Percentiles rank a stretch among this genome's conserved stretches.
These are phyloP conservation scores for Papilio polytes DNA, from an alignment of 1,140 invertebrate genomes.

Conservation along the genomic window DNA sequence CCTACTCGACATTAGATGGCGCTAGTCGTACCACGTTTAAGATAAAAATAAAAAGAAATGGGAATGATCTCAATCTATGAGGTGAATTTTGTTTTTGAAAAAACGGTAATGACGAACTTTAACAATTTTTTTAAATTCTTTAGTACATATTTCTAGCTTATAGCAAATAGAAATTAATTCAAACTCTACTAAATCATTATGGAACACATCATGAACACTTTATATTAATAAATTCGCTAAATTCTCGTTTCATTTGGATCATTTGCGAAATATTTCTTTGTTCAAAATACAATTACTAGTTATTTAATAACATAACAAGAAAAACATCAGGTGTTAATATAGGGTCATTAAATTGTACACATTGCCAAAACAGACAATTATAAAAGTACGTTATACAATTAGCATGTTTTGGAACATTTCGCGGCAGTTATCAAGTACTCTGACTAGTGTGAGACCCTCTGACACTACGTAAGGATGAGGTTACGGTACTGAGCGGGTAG, in stretches of 20 bases:
- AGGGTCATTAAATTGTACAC: slow-evolving; percentile 4
- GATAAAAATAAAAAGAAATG: background rate
- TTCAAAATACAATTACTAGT: no score
- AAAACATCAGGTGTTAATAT: background rate
- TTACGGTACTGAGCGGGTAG: background rate
- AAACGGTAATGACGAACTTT: no score
- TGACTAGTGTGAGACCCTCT: background rate
- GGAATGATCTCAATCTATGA: no score
- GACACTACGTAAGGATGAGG: slow-evolving; percentile 1
- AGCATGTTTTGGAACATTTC: slow-evolving; percentile 31
- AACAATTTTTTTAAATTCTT: no score
- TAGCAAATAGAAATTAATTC: no score
- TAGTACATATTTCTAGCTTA: no score
- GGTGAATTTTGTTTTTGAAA: no score
- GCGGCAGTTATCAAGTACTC: slow-evolving; percentile 19
- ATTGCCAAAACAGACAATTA: slow-evolving; percentile 24
- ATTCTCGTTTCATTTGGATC: no score
- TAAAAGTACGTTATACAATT: slow-evolving; percentile 28
- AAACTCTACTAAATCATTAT: no score
- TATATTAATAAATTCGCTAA: no score
- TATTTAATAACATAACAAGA: background rate
- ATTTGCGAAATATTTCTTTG: no score
- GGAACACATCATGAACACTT: no score
- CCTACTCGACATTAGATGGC: slow-evolving; percentile 48
- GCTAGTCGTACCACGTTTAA: background rate